Evolutionary conservation across 2,888 invertebrate genomes (phyloP).

Genomic region (Chorisops tibialis): DNA sequence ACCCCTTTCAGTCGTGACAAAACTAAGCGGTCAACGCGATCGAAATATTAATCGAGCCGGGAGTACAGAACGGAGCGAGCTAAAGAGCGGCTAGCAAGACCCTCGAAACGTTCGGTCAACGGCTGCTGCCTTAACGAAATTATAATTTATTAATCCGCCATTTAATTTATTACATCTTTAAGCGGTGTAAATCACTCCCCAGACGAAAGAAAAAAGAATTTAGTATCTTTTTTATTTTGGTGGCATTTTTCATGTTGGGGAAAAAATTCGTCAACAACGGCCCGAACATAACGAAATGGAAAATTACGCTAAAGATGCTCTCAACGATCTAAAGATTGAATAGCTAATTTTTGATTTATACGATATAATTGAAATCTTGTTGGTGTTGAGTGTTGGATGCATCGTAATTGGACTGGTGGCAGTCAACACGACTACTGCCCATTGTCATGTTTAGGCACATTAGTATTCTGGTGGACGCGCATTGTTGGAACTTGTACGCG

Average conservation of each 20-base stretch:
- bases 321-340: no score
- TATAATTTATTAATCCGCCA: constrained; percentile 18
- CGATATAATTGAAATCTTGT: no score
- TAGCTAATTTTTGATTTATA: no score
- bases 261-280: background rate
- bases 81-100: background rate
- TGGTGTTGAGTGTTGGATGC: no score
- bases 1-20: constrained; percentile 9
- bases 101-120: constrained; percentile 5
- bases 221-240: background rate
- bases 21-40: constrained; percentile 11
- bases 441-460: no score
- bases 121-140: constrained; percentile 3
- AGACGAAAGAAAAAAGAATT: background rate
- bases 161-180: constrained; percentile 15
- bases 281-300: no score
- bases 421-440: no score
- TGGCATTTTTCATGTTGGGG: background rate
- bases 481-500: no score
- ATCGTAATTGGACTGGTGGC: no score
- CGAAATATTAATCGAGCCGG: constrained; percentile 1
- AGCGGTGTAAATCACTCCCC: constrained; percentile 12
- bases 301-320: no score
- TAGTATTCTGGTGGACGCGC: no score
- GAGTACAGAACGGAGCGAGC: background rate